phyloP scores from a whole-genome alignment of 2,797 vertebrate genomes.

The Crypturellus tataupa region DNA sequence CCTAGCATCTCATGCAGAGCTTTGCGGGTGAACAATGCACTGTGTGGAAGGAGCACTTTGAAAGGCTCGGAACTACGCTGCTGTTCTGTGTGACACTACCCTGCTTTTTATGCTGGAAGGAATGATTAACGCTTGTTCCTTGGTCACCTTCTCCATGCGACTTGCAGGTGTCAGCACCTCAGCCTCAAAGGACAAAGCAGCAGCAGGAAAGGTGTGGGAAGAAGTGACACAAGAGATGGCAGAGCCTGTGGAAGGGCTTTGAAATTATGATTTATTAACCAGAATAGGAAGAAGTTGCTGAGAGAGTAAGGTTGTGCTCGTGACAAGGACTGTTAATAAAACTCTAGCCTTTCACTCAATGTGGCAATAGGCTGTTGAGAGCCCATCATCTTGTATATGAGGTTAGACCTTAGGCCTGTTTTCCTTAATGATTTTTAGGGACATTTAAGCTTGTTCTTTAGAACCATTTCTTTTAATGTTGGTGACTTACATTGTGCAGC shows the following conservation, averaged over 20 bases:
- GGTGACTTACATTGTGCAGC: neutral
- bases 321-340: neutral
- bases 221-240: neutral
- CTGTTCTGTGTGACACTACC: neutral
- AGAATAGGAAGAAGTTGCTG: neutral
- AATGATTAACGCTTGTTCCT: neutral
- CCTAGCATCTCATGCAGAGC: neutral
- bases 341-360: neutral
- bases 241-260: neutral
- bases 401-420: neutral
- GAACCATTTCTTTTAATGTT: neutral
- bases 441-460: neutral
- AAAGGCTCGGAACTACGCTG: neutral
- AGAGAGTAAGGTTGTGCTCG: neutral
- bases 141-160: neutral
- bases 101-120: neutral
- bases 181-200: neutral
- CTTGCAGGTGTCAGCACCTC: neutral
- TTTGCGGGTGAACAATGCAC: neutral
- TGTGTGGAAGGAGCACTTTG: neutral
- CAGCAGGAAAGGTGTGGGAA: neutral
- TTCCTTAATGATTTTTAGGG: too few relatives aligned
- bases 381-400: fast-evolving
- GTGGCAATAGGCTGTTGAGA: neutral
- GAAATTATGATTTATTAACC: neutral